A percentile compares a stretch with the other conserved stretches of the same genome.
Conservation (phyloP, 2,888 invertebrate species). For the Platypus cylindrus region DNA sequence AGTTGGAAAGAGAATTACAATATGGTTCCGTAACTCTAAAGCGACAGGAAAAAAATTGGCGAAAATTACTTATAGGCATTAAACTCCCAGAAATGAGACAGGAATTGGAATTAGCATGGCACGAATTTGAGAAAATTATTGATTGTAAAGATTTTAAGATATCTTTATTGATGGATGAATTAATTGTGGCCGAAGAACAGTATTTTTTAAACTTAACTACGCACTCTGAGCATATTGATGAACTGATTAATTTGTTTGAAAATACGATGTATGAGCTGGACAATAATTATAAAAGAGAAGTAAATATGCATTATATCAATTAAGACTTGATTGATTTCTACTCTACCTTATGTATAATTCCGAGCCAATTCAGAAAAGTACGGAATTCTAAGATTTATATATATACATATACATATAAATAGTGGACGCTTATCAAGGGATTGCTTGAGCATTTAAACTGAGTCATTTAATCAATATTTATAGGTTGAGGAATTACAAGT, state of each 20-base stretch:
- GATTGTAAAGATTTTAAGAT: constrained; percentile 37
- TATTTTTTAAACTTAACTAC: constrained; percentile 29
- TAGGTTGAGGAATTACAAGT: constrained; percentile 13
- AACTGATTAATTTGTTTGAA: constrained; percentile 28
- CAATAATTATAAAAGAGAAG: constrained; percentile 25
- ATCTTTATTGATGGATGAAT: constrained; percentile 32
- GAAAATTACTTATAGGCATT: constrained; percentile 30
- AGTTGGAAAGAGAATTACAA: constrained; percentile 31
- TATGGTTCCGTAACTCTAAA: constrained; percentile 29
- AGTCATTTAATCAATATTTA: constrained; percentile 8
- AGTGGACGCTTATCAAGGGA: too few species aligned
- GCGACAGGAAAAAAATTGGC: constrained; percentile 31
- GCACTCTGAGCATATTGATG: constrained; percentile 33
- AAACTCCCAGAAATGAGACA: constrained; percentile 32
- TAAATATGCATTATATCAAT: constrained; percentile 12
- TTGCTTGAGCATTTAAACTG: too few species aligned
- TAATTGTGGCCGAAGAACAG: constrained; percentile 33
- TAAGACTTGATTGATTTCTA: too few species aligned
- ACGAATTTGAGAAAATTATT: constrained; percentile 35
- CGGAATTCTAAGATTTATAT: too few species aligned
- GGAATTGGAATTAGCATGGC: constrained; percentile 34
- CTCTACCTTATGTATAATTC: too few species aligned
- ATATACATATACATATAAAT: too few species aligned
- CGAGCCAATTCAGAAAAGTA: too few species aligned
- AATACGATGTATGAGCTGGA: constrained; percentile 28